phyloP scores from a whole-genome alignment of 2,888 invertebrate genomes.

The Campopleginae sp. region DNA sequence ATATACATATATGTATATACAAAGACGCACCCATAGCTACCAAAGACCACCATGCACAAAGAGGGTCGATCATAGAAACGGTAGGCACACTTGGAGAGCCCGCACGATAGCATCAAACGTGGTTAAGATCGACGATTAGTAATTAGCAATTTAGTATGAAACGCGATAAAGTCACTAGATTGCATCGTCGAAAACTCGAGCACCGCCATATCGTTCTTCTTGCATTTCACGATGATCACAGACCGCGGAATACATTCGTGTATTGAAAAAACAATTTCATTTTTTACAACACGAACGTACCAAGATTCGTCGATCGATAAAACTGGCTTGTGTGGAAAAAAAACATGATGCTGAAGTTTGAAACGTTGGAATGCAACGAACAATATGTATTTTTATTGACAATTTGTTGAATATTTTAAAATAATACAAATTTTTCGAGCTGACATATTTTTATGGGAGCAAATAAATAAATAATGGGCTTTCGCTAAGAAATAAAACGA shows the following conservation, averaged over 20 bases:
- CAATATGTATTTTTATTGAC: no score
- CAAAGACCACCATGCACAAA: constrained; percentile 22
- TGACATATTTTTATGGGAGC: no score
- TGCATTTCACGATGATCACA: not conserved
- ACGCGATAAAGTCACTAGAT: constrained; percentile 15
- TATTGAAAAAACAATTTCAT: not conserved
- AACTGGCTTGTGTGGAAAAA: not conserved
- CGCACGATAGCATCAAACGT: constrained; percentile 41
- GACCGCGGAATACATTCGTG: not conserved
- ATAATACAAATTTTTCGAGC: no score
- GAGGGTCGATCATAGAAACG: constrained; percentile 28
- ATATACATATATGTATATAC: constrained; percentile 19
- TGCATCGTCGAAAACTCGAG: not conserved
- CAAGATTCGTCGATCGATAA: not conserved
- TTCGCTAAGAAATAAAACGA: no score
- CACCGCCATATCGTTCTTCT: not conserved
- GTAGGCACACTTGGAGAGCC: constrained; percentile 31
- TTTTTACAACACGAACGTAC: not conserved
- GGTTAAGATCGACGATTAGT: constrained; percentile 29
- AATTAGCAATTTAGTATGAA: constrained; percentile 49
- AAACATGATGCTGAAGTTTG: no score
- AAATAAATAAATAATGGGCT: no score
- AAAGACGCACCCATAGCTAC: not conserved
- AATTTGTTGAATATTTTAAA: no score
- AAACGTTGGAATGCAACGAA: no score